phyloP scores from a whole-genome alignment of 2,888 invertebrate species.

The Euphydryas editha region DNA sequence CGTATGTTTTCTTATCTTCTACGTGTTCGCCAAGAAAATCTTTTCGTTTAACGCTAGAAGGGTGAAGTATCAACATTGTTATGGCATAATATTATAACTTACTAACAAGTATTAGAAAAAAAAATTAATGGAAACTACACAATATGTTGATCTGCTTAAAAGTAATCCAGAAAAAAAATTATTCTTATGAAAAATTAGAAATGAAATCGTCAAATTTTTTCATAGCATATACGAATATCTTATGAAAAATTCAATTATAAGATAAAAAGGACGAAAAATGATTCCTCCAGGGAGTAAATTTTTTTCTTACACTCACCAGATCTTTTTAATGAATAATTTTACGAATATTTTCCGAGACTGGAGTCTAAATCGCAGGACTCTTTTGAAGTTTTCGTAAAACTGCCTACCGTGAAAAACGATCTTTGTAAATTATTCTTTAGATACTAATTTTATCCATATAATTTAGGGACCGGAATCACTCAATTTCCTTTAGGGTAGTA shows the following conservation, averaged over 20 bases:
- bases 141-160: too few relatives aligned
- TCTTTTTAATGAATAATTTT: conserved; percentile 59
- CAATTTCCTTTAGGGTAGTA: neutral
- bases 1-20: too few relatives aligned
- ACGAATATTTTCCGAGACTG: conserved; percentile 51
- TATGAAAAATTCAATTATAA: conserved; percentile 13
- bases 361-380: conserved; percentile 20
- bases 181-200: neutral
- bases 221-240: neutral
- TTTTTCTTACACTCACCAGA: conserved; percentile 16
- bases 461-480: conserved; percentile 9
- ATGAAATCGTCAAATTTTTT: neutral
- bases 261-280: conserved; percentile 9
- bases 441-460: conserved; percentile 12
- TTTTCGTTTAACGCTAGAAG: too few relatives aligned
- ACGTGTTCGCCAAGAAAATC: too few relatives aligned
- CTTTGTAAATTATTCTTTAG: conserved; percentile 8
- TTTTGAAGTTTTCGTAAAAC: conserved; percentile 27
- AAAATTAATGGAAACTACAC: too few relatives aligned
- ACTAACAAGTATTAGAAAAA: too few relatives aligned
- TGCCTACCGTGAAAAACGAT: conserved; percentile 16
- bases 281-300: conserved; percentile 8
- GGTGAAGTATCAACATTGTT: too few relatives aligned
- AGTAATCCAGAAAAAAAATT: too few relatives aligned
- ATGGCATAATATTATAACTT: too few relatives aligned